Percentiles rank a stretch among this genome's conserved stretches.
These are phyloP conservation scores for Shinisaurus crocodilurus DNA, from an alignment of 2,113 vertebrate genomes.

Conservation along the genomic window DNA sequence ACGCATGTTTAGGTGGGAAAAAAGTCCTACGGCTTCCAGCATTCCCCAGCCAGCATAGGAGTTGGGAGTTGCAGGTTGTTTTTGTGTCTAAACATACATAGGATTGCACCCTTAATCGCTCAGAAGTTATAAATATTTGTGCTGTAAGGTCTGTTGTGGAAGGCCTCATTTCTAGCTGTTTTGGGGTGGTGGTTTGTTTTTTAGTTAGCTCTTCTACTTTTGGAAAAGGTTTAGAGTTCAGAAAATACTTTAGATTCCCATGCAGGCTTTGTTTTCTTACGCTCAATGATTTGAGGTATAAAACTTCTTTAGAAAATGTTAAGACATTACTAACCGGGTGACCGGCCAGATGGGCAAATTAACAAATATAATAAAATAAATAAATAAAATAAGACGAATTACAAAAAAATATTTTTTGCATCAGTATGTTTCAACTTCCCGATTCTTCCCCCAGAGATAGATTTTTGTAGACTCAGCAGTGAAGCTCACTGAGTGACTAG, in stretches of 20 bases:
- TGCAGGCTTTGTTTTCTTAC: neutral
- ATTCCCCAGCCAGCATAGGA: too few species aligned
- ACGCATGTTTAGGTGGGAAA: too few species aligned
- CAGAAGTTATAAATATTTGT: neutral
- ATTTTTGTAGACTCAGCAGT: neutral
- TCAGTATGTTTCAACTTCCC: slow-evolving; percentile 16
- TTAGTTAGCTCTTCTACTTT: neutral
- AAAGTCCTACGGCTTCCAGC: neutral
- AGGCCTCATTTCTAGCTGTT: too few species aligned
- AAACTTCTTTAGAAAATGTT: slow-evolving; percentile 6
- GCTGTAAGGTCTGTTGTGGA: neutral
- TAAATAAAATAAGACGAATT: too few species aligned
- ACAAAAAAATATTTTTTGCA: slow-evolving; percentile 4
- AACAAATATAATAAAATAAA: too few species aligned
- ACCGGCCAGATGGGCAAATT: too few species aligned
- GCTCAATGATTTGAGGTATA: neutral
- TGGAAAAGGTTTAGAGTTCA: neutral
- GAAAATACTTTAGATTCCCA: neutral
- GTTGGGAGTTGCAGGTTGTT: too few species aligned
- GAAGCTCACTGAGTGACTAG: neutral
- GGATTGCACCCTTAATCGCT: too few species aligned
- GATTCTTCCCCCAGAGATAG: neutral
- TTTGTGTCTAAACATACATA: too few species aligned
- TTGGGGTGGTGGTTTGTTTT: neutral
- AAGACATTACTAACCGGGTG: too few species aligned